Base-by-base conservation (phyloP, 2,888 invertebrate species). In the Ichneumon xanthorius region DNA sequence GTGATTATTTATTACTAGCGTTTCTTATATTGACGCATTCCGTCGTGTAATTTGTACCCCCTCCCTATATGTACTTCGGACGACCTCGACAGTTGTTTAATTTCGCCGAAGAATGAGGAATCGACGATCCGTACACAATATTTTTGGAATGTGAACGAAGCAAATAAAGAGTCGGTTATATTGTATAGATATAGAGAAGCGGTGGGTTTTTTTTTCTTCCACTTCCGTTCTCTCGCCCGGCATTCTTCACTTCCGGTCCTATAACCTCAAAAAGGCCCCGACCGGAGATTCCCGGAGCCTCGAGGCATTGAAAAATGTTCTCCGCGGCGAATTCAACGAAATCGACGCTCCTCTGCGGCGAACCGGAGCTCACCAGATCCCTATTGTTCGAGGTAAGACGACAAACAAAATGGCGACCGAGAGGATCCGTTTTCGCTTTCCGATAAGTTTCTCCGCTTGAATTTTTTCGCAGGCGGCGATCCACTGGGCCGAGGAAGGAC, bases 401-500 rank as follows among this genome's bases (percentile, higher is more conserved):
- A 71, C 40, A 1, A 70, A 70, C 26, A 37, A 68, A 61, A 58
- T 45, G 30, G 30, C 75, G 6, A 22, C 65, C 3, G n/a, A 55
- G 19, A 58, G 2, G 1, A 26, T 45, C 19, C n/a, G 37, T 67
- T 30, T 22, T 68, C n/a, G 9, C 11, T 70, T 26, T 45, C 68
- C 11, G 4, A 19, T 19, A 45, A 30, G 22, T 53, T 48, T 30
- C 33, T 40, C 7, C 30, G n/a, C 33, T 4, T 22, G n/a, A 58
- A 19, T 61, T 22, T 68, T 61, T 61, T 84, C 71, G 63, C 86
- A 94, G 93, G 89, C 90, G 14, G 93, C 94, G 37, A 90, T 93
- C 86, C 89, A 92, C 71, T 92, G 92, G 90, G 93, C 94, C 22
- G 92, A 92, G 77, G 88, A 92, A 83, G 93, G 93, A 77, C 88